These are phyloP conservation scores for Papilio dardanus DNA, from an alignment of 1,140 invertebrate species.

Conservation along the genomic window DNA sequence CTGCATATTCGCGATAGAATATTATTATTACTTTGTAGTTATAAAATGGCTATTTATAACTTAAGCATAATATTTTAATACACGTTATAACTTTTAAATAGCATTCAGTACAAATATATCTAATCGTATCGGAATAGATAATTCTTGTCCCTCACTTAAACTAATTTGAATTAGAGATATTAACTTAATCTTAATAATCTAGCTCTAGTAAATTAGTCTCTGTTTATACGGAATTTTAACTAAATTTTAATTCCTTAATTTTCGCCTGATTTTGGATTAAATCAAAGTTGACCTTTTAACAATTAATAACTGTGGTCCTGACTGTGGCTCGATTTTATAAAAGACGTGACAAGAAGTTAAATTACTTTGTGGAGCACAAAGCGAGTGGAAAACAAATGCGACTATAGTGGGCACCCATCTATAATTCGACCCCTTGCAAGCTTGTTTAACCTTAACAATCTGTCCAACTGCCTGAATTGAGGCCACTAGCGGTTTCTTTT, in stretches of 20 bases:
- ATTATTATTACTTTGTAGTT: not conserved
- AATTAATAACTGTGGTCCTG: not conserved
- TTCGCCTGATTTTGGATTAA: not conserved
- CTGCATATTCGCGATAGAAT: not conserved
- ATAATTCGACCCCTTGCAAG: conserved; percentile 8
- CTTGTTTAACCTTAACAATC: conserved; percentile 19
- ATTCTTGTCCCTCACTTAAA: too few relatives aligned
- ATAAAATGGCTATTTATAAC: not conserved
- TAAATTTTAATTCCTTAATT: not conserved
- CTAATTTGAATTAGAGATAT: too few relatives aligned
- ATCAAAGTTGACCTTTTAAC: not conserved
- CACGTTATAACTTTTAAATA: not conserved
- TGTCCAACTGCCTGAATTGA: not conserved
- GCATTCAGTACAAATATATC: not conserved
- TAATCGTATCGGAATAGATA: too few relatives aligned
- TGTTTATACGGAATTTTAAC: too few relatives aligned
- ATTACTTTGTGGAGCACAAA: conserved; percentile 3
- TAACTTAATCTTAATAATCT: not conserved
- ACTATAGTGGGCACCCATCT: conserved; percentile 16
- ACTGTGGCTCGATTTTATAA: not conserved
- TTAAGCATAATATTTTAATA: not conserved
- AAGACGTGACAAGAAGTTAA: conserved; percentile 5
- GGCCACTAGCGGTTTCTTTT: not conserved
- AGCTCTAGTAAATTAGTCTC: too few relatives aligned
- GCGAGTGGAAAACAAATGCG: not conserved